Base-by-base conservation (phyloP, 2,797 vertebrate genomes). In the Poecile montanus region DNA sequence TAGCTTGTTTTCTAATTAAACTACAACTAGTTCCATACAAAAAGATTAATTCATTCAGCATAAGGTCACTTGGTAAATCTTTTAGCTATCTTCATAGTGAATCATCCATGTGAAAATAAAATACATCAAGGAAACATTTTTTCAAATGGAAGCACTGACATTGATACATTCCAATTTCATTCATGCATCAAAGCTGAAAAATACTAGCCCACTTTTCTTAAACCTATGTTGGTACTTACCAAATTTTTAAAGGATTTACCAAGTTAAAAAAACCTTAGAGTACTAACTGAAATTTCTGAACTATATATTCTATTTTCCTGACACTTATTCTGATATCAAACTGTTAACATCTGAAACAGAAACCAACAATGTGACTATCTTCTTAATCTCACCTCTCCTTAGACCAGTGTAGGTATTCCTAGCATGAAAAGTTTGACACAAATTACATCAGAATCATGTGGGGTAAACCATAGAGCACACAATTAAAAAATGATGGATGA, bases 401-500 rank as follows among this genome's bases (percentile, higher is more conserved):
- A 30, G 34, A 27, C 29, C 60, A 38, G 20, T 48, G 60, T 7
- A 60, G 13, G 10, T 25, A 40, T 32, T 62, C 34, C 40, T 16
- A 32, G 32, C n/a, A 38, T 19, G 61, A 58, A 38, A 85, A 56
- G n/a, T 54, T 6, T 61, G 51, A 73, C 76, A 71, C 34, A 66
- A 48, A 40, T 98, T 88, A 99, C 11, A 54, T 92, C 45, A 97
- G 60, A 67, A 98, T 95, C 74, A 98, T 22, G 75, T 98, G 98
- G 61, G 98, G 98, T 68, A 99, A 97, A 60, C 99, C 99, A 79
- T 98, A 99, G 7, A 99, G 94, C 67, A 98, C 65, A 63, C 97
- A 98, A 95, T 97, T 98, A 79, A 98, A 98, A 71, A 90, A 84
- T 7, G 97, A 96, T 6, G 97, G 94, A 40, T 85, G 89, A 81